A percentile compares a stretch with the other conserved stretches of the same genome.
phyloP scores from a whole-genome alignment of 2,797 vertebrate genomes.

The Molothrus ater region DNA sequence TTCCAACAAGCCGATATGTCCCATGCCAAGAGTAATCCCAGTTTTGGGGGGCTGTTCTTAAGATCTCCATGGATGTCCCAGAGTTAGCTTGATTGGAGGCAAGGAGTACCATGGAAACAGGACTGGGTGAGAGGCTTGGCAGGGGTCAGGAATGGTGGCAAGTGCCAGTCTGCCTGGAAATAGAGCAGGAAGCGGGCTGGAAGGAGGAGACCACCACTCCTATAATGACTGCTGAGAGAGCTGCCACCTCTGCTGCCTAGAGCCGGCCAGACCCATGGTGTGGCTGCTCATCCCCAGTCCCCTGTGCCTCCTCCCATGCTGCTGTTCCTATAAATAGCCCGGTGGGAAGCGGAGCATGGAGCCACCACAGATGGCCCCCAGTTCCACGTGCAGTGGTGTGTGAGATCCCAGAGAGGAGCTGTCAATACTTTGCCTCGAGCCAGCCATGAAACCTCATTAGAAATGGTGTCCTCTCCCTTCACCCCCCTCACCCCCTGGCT shows the following conservation, averaged over 20 bases:
- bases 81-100: neutral
- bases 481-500: neutral
- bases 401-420: slow-evolving; percentile 48
- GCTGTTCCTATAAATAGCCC: slow-evolving; percentile 5
- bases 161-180: neutral
- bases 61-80: neutral
- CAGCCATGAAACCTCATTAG: slow-evolving; percentile 37
- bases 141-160: neutral
- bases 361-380: slow-evolving; percentile 10
- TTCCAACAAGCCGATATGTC: neutral
- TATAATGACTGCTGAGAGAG: neutral
- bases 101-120: neutral
- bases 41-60: neutral
- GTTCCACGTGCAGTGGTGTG: neutral
- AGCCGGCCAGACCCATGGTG: neutral
- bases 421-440: slow-evolving; percentile 46
- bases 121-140: no score
- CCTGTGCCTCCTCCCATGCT: neutral
- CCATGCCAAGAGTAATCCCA: neutral
- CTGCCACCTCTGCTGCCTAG: neutral
- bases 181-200: neutral
- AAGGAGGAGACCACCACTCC: neutral
- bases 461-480: slow-evolving; percentile 21
- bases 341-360: neutral
- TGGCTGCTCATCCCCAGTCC: neutral